Conservation (phyloP, 1,140 invertebrate genomes). For the Babylonia areolata region DNA sequence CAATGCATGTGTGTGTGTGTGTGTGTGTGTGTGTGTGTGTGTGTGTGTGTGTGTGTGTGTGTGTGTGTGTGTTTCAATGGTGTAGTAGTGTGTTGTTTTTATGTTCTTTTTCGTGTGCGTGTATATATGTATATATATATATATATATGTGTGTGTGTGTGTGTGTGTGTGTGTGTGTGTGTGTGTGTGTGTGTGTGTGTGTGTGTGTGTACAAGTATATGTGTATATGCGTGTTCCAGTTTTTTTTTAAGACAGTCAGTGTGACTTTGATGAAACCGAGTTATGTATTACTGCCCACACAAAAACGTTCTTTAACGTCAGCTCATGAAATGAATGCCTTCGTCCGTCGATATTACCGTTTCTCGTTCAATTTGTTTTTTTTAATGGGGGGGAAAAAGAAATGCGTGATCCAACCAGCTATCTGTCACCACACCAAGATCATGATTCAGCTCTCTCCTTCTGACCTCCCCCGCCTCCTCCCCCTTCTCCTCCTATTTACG, state of each 20-base stretch:
- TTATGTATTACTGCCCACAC: too few relatives aligned
- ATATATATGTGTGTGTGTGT: background rate
- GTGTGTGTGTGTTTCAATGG: background rate
- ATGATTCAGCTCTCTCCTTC: too few relatives aligned
- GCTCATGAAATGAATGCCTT: too few relatives aligned
- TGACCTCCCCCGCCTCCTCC: too few relatives aligned
- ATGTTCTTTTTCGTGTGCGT: background rate
- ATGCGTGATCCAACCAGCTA: too few relatives aligned
- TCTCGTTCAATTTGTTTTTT: too few relatives aligned
- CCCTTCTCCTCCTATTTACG: too few relatives aligned
- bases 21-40: slow-evolving; percentile 14
- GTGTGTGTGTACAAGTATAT: background rate
- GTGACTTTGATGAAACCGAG: background rate
- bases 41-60: background rate
- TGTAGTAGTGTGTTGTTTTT: background rate
- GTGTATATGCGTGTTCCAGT: background rate
- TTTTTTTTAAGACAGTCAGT: background rate
- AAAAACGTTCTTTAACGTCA: too few relatives aligned
- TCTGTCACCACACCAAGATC: too few relatives aligned
- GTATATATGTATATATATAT: background rate
- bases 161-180: slow-evolving; percentile 29
- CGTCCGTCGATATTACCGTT: too few relatives aligned
- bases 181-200: slow-evolving; percentile 31
- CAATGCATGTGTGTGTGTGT: background rate
- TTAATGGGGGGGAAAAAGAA: too few relatives aligned